These are phyloP conservation scores for Passerculus sandwichensis DNA, from an alignment of 2,797 vertebrate species.

Conservation along the genomic window DNA sequence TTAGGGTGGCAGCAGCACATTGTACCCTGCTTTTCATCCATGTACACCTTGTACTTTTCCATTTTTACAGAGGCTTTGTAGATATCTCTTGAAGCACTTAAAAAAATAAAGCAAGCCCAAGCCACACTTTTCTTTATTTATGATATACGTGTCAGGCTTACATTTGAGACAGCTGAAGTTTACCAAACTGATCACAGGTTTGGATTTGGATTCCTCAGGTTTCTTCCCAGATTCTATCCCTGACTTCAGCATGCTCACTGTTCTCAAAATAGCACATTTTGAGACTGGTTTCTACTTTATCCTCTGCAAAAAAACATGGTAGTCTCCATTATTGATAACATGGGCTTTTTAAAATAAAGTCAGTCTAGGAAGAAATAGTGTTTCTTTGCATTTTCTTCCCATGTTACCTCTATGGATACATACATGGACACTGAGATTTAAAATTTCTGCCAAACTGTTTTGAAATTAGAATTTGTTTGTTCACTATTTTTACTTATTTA, in stretches of 20 bases:
- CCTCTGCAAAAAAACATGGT: neutral
- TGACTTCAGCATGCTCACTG: neutral
- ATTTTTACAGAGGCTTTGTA: neutral
- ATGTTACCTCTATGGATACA: neutral
- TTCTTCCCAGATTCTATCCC: neutral
- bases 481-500: neutral
- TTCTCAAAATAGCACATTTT: neutral
- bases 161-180: neutral
- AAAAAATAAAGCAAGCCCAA: constrained; percentile 9
- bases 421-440: neutral
- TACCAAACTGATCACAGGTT: neutral
- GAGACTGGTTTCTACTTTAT: neutral
- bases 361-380: neutral
- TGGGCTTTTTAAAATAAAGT: neutral
- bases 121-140: neutral
- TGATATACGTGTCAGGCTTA: neutral
- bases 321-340: neutral
- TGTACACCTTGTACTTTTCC: neutral
- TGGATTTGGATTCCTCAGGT: neutral
- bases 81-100: neutral
- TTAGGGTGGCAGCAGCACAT: neutral
- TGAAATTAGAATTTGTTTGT: neutral
- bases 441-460: neutral
- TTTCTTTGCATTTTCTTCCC: neutral
- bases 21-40: neutral